Evolutionary conservation across 2,113 vertebrate genomes (phyloP), one percentile per base, ranked within the genome.

Genomic region (Mesoclemmys tuberculata): DNA sequence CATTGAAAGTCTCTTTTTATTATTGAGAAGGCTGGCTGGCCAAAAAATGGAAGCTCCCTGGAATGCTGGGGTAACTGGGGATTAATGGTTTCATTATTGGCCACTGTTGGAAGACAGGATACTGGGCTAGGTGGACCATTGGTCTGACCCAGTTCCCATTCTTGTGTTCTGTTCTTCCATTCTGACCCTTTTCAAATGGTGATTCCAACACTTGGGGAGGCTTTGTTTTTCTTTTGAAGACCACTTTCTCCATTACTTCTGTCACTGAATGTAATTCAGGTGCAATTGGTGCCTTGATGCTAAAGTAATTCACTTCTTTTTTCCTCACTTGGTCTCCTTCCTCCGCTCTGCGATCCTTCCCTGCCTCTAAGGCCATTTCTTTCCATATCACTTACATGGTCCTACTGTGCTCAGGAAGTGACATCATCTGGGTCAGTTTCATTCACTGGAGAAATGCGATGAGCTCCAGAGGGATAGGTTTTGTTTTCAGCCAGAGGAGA

Each of bases 361-460:
- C 18, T n/a, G n/a, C 29, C 35, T n/a, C 19, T 44, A 44, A 75
- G 24, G 71, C 10, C 71, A 24, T n/a, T 13, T 41, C 19, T 35
- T 19, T 21, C 31, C 44, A 38, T 35, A 16, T 21, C 5, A 41
- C 29, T 58, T 29, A 29, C 54, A n/a, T n/a, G n/a, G n/a, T n/a
- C n/a, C n/a, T n/a, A n/a, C n/a, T n/a, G n/a, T n/a, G n/a, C n/a
- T n/a, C 38, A 5, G 0, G 29, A 31, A 38, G n/a, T 75, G 26
- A 13, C 31, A 24, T 64, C 1, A 0, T 0, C 2, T 61, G 31
- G 8, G 8, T 54, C 74, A 24, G 2, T 26, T 1, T 0, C n/a
- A 26, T 5, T 46, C 18, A 56, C 31, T 81, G 61, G 64, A 84
- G 81, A 49, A 0, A 2, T 44, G 61, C 6, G 5, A 41, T 49